Conservation (phyloP, 2,888 invertebrate genomes). For the Parasteatoda lunata region DNA sequence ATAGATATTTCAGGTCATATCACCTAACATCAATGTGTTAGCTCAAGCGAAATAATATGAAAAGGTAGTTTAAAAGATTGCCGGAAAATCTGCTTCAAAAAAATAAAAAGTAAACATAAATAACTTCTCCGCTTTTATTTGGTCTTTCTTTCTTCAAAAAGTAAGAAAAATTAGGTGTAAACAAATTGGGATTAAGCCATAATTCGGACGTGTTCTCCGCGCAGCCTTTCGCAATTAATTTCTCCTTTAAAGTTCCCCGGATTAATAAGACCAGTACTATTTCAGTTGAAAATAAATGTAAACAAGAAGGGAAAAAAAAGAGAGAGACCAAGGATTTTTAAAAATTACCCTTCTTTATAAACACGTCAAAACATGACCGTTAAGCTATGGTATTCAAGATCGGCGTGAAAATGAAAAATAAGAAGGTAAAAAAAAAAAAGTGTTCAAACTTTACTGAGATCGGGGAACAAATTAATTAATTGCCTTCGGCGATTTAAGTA, state of each 20-base stretch:
- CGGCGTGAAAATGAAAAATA: neutral
- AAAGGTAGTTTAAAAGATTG: no score
- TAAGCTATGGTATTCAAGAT: neutral
- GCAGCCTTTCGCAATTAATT: neutral
- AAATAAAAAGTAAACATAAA: no score
- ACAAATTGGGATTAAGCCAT: slow-evolving; percentile 2
- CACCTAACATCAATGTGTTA: no score
- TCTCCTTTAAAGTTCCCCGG: neutral
- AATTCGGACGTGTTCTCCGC: neutral
- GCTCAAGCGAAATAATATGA: no score
- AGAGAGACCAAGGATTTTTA: neutral
- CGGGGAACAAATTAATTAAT: slow-evolving; percentile 7
- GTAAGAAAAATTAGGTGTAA: neutral
- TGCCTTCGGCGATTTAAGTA: neutral
- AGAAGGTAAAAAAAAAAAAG: neutral
- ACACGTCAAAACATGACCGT: neutral
- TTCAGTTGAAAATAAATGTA: no score
- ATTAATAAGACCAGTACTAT: neutral
- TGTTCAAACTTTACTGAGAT: neutral
- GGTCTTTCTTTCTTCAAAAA: neutral
- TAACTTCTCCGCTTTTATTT: neutral
- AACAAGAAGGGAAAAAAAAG: neutral
- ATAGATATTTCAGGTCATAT: no score
- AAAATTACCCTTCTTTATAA: neutral
- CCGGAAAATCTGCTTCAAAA: no score